Evolutionary conservation across 1,140 invertebrate genomes (phyloP), one percentile per base, ranked within the genome.

Genomic region (Sweltsa coloradensis): DNA sequence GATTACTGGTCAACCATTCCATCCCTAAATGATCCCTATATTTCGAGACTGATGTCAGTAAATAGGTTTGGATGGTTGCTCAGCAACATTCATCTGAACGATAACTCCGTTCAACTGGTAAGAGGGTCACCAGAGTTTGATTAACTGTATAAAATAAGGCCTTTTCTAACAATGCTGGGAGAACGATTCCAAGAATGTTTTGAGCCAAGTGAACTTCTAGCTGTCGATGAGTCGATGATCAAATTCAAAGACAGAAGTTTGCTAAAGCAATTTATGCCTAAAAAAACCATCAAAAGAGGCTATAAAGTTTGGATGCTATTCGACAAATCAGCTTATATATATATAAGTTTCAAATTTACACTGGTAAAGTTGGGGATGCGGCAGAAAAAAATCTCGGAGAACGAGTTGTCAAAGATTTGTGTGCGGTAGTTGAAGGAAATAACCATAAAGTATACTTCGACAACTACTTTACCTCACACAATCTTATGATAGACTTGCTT

Each of bases 401-500:
- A 29, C 43, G 51, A 43, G 52, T 58, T 47, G 52, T 58, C 19
- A 55, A 52, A 45, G 37, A 43, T 27, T 41, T 58, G 16, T n/a
- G n/a, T n/a, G n/a, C n/a, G n/a, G n/a, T n/a, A n/a, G 49, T 60
- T 14, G 51, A 21, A 16, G 41, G 41, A 18, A 52, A 50, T 45
- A 41, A 55, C 27, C 44, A 55, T 27, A 54, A 21, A 40, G 27
- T 53, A 29, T 52, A 43, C 40, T 50, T 55, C 25, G 53, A 56
- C 34, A 59, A 56, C 49, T 56, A 49, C 53, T 56, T 51, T 51
- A 51, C 31, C 21, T 46, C 45, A 41, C 41, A 45, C 34, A 39
- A 52, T 21, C 46, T 55, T 34, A 41, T 52, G 34, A 48, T 40
- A 45, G 43, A 47, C 27, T 47, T 52, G 11, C 24, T 42, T 44